Evolutionary conservation across 2,797 vertebrate species (phyloP).

Genomic region (Platyrinchus mystaceus): DNA sequence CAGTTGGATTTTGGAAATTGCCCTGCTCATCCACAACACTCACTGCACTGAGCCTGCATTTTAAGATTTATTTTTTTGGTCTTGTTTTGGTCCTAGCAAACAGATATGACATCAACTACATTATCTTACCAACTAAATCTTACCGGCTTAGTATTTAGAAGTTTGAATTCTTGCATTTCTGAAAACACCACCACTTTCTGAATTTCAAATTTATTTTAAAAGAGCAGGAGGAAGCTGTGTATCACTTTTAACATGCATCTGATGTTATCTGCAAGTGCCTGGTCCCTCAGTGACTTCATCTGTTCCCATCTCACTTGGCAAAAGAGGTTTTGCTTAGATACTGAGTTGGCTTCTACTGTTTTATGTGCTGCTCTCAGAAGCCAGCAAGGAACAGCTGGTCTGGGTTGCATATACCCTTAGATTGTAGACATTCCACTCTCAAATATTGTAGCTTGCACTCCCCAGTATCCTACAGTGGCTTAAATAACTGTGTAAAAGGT

Average conservation of each 20-base stretch:
- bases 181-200: background rate
- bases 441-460: background rate
- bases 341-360: background rate
- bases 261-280: background rate
- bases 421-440: background rate
- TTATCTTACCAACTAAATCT: background rate
- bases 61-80: background rate
- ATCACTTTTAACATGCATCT: background rate
- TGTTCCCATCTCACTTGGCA: background rate
- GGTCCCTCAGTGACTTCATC: background rate
- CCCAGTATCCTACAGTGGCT: background rate
- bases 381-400: background rate
- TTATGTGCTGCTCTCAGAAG: background rate
- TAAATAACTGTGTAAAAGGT: background rate
- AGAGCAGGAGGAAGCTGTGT: background rate
- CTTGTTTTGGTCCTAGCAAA: background rate
- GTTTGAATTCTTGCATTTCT: background rate
- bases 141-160: background rate
- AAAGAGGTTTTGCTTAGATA: background rate
- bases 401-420: background rate
- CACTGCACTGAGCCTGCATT: background rate
- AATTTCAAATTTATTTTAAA: background rate
- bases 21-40: background rate
- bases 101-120: background rate
- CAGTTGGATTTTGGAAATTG: background rate